Evolutionary conservation across 2,888 invertebrate genomes (phyloP).

Genomic region (Coremacera marginata): DNA sequence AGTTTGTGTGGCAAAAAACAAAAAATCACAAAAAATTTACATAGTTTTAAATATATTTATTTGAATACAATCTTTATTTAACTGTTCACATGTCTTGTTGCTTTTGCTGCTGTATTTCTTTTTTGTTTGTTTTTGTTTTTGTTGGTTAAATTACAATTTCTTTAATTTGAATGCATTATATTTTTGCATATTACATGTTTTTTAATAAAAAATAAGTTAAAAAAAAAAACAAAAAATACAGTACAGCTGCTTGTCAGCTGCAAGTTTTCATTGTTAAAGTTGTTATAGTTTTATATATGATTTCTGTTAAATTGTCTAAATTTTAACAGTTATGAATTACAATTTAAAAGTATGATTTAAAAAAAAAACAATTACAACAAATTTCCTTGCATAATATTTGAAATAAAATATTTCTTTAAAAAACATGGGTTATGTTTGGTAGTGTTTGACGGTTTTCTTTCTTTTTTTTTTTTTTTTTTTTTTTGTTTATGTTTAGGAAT

Average conservation of each 20-base stretch:
- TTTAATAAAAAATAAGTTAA: background rate
- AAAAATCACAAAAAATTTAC: background rate
- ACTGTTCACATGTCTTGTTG: constrained; percentile 28
- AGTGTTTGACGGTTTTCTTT: constrained; percentile 29
- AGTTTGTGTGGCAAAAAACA: background rate
- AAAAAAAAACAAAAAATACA: too few relatives aligned
- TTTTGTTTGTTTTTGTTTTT: background rate
- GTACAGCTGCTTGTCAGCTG: too few relatives aligned
- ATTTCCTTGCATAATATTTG: constrained; percentile 24
- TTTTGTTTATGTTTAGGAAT: constrained; percentile 18
- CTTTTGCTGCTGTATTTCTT: constrained; percentile 9
- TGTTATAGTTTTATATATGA: background rate
- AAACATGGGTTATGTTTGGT: constrained; percentile 26
- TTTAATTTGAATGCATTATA: background rate
- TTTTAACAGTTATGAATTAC: constrained; percentile 27
- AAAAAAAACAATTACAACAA: constrained; percentile 30
- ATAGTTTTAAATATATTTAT: constrained; percentile 13
- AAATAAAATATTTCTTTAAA: constrained; percentile 26
- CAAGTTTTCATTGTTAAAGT: background rate
- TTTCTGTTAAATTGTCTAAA: constrained; percentile 30
- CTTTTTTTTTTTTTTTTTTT: background rate
- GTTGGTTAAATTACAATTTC: background rate
- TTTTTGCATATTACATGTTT: constrained; percentile 1
- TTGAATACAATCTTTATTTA: constrained; percentile 37
- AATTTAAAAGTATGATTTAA: constrained; percentile 32